A percentile compares a stretch with the other conserved stretches of the same genome.
Conservation (phyloP, 2,888 invertebrate species). For the Ochlodes sylvanus region DNA sequence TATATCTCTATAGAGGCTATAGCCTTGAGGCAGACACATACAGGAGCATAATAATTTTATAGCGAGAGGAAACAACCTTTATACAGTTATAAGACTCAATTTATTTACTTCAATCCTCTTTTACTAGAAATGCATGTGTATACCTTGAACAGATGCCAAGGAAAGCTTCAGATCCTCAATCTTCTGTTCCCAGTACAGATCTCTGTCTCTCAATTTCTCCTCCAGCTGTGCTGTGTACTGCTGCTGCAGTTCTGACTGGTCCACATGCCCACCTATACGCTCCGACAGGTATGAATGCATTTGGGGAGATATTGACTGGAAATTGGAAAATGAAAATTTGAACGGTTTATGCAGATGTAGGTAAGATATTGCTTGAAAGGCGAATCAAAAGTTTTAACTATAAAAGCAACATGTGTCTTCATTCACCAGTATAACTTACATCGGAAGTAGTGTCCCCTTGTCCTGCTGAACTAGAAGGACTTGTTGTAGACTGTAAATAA, state of each 20-base stretch:
- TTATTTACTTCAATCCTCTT: no score
- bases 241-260: slow-evolving; percentile 76
- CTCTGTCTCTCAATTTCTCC: slow-evolving; percentile 86
- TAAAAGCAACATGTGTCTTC: not conserved
- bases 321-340: slow-evolving; percentile 42
- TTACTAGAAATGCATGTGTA: slow-evolving; percentile 14
- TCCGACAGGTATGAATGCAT: slow-evolving; percentile 76
- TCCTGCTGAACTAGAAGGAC: slow-evolving; percentile 75
- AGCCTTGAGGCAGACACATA: no score
- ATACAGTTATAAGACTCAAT: no score
- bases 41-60: no score
- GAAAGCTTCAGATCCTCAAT: slow-evolving; percentile 84
- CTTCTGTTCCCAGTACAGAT: slow-evolving; percentile 85
- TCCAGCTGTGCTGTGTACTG: slow-evolving; percentile 86
- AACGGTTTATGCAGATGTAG: not conserved
- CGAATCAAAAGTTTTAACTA: not conserved
- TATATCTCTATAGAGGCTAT: no score
- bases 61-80: no score
- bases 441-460: slow-evolving; percentile 74
- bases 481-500: slow-evolving; percentile 70
- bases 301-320: slow-evolving; percentile 79
- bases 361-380: no score
- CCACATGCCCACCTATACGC: slow-evolving; percentile 71
- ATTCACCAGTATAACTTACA: slow-evolving; percentile 55
- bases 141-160: slow-evolving; percentile 89